These are phyloP conservation scores for Exocentrus adspersus DNA, from an alignment of 2,888 invertebrate genomes.

Conservation along the genomic window DNA sequence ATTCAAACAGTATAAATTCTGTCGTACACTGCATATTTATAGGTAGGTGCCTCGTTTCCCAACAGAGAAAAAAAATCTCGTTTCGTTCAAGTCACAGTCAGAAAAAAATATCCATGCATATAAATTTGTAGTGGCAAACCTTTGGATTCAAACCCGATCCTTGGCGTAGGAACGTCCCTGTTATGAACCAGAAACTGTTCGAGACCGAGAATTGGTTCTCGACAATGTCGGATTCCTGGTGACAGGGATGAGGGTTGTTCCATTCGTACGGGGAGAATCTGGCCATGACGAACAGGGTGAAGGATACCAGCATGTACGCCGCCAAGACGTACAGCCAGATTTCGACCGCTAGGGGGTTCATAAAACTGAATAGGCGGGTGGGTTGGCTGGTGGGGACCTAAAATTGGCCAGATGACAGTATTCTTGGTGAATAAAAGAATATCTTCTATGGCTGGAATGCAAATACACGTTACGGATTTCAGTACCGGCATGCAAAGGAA, in stretches of 20 bases:
- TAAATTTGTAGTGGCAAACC: slow-evolving; percentile 64
- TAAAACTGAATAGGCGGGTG: slow-evolving; percentile 91
- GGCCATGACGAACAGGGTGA: slow-evolving; percentile 95
- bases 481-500: slow-evolving; percentile 4
- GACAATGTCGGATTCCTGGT: slow-evolving; percentile 83
- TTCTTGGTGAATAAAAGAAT: slow-evolving; percentile 19
- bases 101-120: slow-evolving; percentile 18
- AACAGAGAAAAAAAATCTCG: slow-evolving; percentile 5
- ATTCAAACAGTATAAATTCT: slow-evolving; percentile 9
- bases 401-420: slow-evolving; percentile 39
- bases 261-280: slow-evolving; percentile 97
- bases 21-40: slow-evolving; percentile 19
- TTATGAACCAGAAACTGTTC: slow-evolving; percentile 92
- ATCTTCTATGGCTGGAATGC: slow-evolving; percentile 5
- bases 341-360: slow-evolving; percentile 94
- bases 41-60: too few relatives aligned
- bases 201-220: slow-evolving; percentile 97
- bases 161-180: slow-evolving; percentile 88
- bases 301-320: slow-evolving; percentile 93
- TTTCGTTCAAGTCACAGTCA: slow-evolving; percentile 3
- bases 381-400: slow-evolving; percentile 91
- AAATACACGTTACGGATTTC: slow-evolving; percentile 7
- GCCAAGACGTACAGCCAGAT: slow-evolving; percentile 96
- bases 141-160: slow-evolving; percentile 87
- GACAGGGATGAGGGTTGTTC: slow-evolving; percentile 84